Evolutionary conservation across 2,797 vertebrate species (phyloP).

Genomic region (Scolopax bukidnonensis): DNA sequence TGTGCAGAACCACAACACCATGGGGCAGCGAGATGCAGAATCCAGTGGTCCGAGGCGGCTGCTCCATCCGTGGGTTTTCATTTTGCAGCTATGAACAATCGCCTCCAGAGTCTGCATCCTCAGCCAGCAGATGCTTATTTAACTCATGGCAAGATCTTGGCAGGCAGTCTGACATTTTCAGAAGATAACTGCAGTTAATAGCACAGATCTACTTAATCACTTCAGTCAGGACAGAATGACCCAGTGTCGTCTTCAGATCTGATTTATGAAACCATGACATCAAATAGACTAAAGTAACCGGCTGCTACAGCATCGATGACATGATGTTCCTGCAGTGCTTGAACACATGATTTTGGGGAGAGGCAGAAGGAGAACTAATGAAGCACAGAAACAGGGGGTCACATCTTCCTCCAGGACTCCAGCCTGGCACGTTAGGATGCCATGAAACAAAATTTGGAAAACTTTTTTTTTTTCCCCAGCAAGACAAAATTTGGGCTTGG

Average conservation of each 20-base stretch:
- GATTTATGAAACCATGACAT: slow-evolving; percentile 47
- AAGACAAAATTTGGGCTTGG: neutral
- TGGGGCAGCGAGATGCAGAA: neutral
- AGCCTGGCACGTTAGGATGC: neutral
- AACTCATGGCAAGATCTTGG: slow-evolving; percentile 38
- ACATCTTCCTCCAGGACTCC: neutral
- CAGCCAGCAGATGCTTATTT: slow-evolving; percentile 15
- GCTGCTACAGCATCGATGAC: neutral
- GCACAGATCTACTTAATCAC: slow-evolving; percentile 37
- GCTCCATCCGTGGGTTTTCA: neutral
- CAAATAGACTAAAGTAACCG: neutral
- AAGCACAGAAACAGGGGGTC: neutral
- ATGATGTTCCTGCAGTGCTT: neutral
- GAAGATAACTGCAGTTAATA: slow-evolving; percentile 47
- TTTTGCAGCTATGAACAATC: fast-evolving
- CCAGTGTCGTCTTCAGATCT: slow-evolving; percentile 34
- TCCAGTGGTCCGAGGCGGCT: fast-evolving
- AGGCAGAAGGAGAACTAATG: neutral
- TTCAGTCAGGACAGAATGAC: slow-evolving; percentile 56
- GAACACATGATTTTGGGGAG: neutral
- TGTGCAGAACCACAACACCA: neutral
- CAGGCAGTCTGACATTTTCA: slow-evolving; percentile 30
- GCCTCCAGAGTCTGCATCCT: neutral
- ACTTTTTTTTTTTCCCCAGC: neutral
- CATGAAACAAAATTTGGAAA: neutral